Base-by-base conservation (phyloP, 2,113 vertebrate species). In the Choloepus hoffmanni region DNA sequence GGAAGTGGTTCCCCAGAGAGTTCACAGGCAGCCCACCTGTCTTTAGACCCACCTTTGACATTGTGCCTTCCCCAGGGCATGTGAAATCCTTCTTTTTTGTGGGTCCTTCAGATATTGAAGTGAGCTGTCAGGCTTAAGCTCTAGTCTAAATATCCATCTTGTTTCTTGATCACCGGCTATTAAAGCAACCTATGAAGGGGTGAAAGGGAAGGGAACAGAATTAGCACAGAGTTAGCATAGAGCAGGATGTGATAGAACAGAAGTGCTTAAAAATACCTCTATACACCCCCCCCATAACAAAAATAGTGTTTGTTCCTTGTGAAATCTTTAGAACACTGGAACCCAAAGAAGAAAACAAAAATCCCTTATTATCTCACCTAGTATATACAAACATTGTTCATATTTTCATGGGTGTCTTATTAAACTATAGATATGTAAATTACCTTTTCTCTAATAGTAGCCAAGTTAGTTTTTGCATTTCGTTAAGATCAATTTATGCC, bases 81-180 rank as follows among this genome's bases (percentile, higher is more conserved):
- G 30, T 65, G 43, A 62, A 63, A 24, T 87, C 63, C 55, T 16
- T 89, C 16, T 12, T 43, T 55, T n/a, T 0, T 2, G 40, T 45
- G 72, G 60, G 53, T 19, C 28, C 82, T 76, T 73, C 73, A 58
- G 58, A 60, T 26, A 4, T 15, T 76, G 62, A 68, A 74, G 28
- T n/a, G 60, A 45, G 12, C 14, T 2, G 0, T 28, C 58, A 74
- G 21, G 53, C 26, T 84, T 76, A 18, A 2, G 10, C 53, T 85
- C 21, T 60, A 73, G 30, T 50, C 68, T 82, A 88, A 95, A 76
- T 77, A 87, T 24, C 76, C 30, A 5, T 53, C 53, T 65, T 45
- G 68, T 78, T 89, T 92, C 53, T 85, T 23, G 45, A 85, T 79
- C 48, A 58, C 68, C 28, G 91, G n/a, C 83, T 95, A 93, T 67